Conservation (phyloP, 2,888 invertebrate genomes). For the Crocallis elinguaria region DNA sequence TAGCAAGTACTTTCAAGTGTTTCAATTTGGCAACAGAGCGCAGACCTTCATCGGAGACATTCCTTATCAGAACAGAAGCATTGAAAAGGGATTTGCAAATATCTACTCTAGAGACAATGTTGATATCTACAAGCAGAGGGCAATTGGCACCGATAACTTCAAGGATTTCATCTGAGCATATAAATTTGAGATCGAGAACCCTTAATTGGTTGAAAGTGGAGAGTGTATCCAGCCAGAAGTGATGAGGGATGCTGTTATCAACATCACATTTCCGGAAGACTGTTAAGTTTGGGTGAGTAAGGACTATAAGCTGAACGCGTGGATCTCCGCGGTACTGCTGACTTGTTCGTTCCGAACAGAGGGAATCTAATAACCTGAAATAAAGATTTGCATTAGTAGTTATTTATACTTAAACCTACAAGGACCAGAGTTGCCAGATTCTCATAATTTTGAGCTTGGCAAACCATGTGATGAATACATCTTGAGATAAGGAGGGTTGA, state of each 20-base stretch:
- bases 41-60: constrained; percentile 77
- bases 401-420: neutral
- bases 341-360: constrained; percentile 77
- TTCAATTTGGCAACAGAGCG: constrained; percentile 68
- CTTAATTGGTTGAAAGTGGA: constrained; percentile 67
- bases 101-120: constrained; percentile 79
- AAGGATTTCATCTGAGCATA: constrained; percentile 81
- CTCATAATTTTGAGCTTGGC: no score
- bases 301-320: constrained; percentile 70
- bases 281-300: constrained; percentile 75
- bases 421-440: neutral
- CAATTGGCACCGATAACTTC: constrained; percentile 70
- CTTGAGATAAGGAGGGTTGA: no score
- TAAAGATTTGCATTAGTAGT: constrained; percentile 33
- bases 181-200: constrained; percentile 77
- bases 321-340: constrained; percentile 74
- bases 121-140: constrained; percentile 72
- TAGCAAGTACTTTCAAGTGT: constrained; percentile 67
- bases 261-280: constrained; percentile 77
- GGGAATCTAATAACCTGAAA: constrained; percentile 82
- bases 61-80: constrained; percentile 76
- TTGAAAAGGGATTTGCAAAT: constrained; percentile 77
- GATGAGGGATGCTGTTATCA: constrained; percentile 72
- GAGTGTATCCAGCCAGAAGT: constrained; percentile 72
- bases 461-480: no score